Evolutionary conservation across 2,113 vertebrate genomes (phyloP).

Genomic region (Anarhynchus alexandrinus): DNA sequence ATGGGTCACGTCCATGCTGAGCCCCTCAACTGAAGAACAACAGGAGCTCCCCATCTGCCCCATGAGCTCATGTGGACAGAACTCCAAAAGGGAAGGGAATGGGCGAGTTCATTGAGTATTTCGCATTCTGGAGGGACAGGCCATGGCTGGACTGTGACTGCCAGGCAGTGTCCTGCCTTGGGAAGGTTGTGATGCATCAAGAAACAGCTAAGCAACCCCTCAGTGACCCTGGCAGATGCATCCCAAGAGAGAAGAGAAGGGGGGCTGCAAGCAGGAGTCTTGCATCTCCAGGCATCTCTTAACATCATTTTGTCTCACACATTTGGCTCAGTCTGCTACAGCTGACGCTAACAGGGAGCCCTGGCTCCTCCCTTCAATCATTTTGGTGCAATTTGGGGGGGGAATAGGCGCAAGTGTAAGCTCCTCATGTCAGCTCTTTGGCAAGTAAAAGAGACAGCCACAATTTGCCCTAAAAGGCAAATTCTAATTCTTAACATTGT

Average conservation of each 20-base stretch:
- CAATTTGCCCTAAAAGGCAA: background rate
- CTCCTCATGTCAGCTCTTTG: background rate
- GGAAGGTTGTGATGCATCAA: background rate
- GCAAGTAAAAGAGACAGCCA: background rate
- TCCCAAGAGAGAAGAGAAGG: background rate
- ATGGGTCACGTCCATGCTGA: rapidly evolving
- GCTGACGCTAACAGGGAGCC: background rate
- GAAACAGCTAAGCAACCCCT: background rate
- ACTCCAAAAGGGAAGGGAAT: background rate
- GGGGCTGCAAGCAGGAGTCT: background rate
- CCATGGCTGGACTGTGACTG: background rate
- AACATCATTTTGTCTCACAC: background rate
- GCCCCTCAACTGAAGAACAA: background rate
- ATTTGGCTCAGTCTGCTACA: background rate
- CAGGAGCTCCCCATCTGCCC: rapidly evolving
- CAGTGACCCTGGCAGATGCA: background rate
- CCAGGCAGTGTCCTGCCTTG: background rate
- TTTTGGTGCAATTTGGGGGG: background rate
- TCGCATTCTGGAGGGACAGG: background rate
- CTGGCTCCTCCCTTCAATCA: background rate
- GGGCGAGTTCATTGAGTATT: background rate
- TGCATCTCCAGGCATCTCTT: background rate
- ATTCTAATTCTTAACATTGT: background rate
- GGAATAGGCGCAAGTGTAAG: background rate
- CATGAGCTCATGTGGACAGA: background rate